Evolutionary conservation across 1,140 invertebrate species (phyloP).

Genomic region (Aphelinus certus): DNA sequence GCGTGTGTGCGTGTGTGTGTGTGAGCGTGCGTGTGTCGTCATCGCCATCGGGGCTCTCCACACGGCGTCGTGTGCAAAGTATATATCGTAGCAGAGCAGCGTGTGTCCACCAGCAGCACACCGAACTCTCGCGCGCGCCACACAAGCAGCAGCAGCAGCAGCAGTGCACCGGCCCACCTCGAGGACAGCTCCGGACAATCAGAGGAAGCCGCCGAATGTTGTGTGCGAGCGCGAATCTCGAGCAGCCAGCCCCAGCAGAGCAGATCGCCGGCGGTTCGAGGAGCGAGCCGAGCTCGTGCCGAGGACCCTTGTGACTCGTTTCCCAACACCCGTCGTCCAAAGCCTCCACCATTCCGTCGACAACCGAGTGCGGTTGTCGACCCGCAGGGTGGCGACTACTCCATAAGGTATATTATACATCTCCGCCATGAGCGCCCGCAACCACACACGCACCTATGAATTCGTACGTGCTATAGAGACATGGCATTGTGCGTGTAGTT

Average conservation of each 20-base stretch:
- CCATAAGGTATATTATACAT: no score
- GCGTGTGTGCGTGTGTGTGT: not conserved
- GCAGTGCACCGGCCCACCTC: no score
- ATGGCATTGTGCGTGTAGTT: no score
- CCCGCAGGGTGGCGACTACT: slow-evolving; percentile 64
- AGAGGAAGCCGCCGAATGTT: no score
- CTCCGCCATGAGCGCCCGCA: no score
- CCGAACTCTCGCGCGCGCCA: not conserved
- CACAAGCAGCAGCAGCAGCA: not conserved
- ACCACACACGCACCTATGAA: no score
- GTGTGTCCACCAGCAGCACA: no score
- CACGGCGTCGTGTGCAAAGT: not conserved
- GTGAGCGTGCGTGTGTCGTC: not conserved
- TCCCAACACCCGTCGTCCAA: slow-evolving; percentile 64
- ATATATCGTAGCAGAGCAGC: no score
- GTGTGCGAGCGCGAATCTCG: no score
- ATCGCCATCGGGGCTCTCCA: not conserved
- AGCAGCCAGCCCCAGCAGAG: no score
- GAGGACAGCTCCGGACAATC: no score
- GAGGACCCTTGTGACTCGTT: slow-evolving; percentile 59
- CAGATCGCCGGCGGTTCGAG: not conserved
- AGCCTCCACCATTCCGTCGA: slow-evolving; percentile 67
- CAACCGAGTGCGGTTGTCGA: slow-evolving; percentile 60
- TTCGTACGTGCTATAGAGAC: no score
- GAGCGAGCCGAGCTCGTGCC: slow-evolving; percentile 14